phyloP scores from a whole-genome alignment of 92 coral and sea anemone species.

The Porites divaricata region DNA sequence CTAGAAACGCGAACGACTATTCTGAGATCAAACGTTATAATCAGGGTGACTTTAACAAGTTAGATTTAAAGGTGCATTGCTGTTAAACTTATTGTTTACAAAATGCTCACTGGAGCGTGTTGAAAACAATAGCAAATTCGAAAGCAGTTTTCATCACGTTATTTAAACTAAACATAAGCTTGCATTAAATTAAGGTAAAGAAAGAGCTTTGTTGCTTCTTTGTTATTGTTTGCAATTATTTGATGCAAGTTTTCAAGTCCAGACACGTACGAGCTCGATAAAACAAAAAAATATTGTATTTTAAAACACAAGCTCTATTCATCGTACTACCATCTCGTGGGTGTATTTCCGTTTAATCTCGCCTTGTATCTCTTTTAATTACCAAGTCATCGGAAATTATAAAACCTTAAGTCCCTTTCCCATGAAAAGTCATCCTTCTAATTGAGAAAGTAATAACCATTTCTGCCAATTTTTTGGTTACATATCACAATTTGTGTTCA shows the following conservation, averaged over 20 bases:
- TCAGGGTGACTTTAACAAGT: neutral
- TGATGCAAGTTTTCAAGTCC: neutral
- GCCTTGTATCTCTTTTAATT: neutral
- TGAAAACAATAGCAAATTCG: neutral
- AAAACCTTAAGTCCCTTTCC: neutral
- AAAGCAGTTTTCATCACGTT: neutral
- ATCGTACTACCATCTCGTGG: constrained; percentile 10
- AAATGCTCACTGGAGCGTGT: constrained; percentile 9
- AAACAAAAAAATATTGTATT: neutral
- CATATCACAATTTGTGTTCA: neutral
- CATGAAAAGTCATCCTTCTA: neutral
- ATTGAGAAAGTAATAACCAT: neutral
- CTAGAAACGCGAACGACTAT: neutral
- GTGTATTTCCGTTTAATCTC: constrained; percentile 23
- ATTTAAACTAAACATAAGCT: neutral
- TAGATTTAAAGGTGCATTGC: no score
- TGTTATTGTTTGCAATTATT: neutral
- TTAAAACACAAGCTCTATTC: constrained; percentile 8
- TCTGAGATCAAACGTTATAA: neutral
- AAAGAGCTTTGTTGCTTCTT: neutral
- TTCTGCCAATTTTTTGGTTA: neutral
- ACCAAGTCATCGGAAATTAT: neutral
- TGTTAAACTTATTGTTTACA: no score
- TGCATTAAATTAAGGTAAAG: neutral
- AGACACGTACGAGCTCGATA: neutral